Base-by-base conservation (phyloP, 2,888 invertebrate species). In the Elysia crispata region DNA sequence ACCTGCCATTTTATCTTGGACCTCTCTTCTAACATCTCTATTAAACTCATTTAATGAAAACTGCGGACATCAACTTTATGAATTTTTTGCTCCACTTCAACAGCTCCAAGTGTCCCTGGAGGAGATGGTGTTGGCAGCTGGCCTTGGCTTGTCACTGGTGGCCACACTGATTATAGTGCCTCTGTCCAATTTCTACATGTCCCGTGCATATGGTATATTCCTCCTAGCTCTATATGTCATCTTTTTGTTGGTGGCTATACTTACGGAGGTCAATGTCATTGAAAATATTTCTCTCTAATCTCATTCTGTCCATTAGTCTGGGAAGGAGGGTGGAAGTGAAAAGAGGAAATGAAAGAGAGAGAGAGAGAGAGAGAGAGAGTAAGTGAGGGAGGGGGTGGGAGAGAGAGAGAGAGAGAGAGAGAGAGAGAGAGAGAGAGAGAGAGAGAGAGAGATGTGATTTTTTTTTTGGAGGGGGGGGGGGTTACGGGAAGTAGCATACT, bases 191-290 rank as follows among this genome's bases (percentile, higher is more conserved):
- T 94, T 94, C 86, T 83, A 89, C 6, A 93, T 93, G 77, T 90
- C 93, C 30, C 89, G 91, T n/a, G 90, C 91, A 1, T 94, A 94
- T 84, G 94, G 94, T 1, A 89, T 92, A 64, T 91, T 92, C 70
- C 90, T 94, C 31, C 90, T 93, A 49, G 86, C 89, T 3, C 80
- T 94, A 5, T 94, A 94, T 84, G 86, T 91, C 0, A 81, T 92
- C 15, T 94, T 94, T 85, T 87, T 94, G 20, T 79, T 93, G 0
- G 89, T 93, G n/a, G 93, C 93, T 8, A 83, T 94, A 11, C 90
- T 94, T 23, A 93, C 93, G 67, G 94, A 94, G 87, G 86, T 92
- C 1, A 81, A 86, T 49, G 87, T 89, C 41, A 89, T 91, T 50
- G 50, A 62, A 1, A 83, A 83, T 50, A 74, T 75, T 54, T 5